Evolutionary conservation across 2,888 invertebrate species (phyloP).

Genomic region (Metallyticus violacea): DNA sequence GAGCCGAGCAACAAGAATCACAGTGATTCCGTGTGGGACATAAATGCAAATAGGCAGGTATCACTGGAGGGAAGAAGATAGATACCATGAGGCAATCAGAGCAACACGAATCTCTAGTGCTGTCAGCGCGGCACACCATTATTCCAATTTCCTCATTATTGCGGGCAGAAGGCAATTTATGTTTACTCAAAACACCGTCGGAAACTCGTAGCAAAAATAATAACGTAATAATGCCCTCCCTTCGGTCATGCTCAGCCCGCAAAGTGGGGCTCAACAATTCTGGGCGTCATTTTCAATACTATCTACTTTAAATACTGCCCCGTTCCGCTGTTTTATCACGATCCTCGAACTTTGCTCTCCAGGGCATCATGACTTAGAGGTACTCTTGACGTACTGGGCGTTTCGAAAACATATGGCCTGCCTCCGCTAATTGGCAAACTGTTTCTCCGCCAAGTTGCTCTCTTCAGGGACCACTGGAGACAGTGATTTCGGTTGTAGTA

Average conservation of each 20-base stretch:
- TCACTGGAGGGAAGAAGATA: not conserved
- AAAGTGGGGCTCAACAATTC: conserved; percentile 4
- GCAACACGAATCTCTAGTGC: not conserved
- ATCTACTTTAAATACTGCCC: conserved; percentile 1
- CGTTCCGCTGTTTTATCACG: conserved; percentile 7
- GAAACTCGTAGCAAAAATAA: not conserved
- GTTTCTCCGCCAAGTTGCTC: not conserved
- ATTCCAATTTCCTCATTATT: not conserved
- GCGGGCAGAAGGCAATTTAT: not conserved
- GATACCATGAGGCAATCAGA: not conserved
- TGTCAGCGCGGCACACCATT: not conserved
- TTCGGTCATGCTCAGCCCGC: not conserved
- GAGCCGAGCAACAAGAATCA: too few species aligned
- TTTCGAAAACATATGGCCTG: not conserved
- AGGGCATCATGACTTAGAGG: not conserved
- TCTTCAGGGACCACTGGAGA: not conserved
- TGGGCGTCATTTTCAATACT: conserved; percentile 19
- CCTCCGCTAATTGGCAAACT: not conserved
- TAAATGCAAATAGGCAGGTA: not conserved
- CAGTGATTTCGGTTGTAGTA: not conserved
- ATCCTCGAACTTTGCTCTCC: not conserved
- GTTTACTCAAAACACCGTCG: not conserved
- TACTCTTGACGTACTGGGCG: not conserved
- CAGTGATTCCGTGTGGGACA: not conserved
- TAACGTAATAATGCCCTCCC: not conserved